Percentiles rank a stretch among this genome's conserved stretches.
phyloP scores from a whole-genome alignment of 2,797 vertebrate species.

The Philypnodon macrostomus region DNA sequence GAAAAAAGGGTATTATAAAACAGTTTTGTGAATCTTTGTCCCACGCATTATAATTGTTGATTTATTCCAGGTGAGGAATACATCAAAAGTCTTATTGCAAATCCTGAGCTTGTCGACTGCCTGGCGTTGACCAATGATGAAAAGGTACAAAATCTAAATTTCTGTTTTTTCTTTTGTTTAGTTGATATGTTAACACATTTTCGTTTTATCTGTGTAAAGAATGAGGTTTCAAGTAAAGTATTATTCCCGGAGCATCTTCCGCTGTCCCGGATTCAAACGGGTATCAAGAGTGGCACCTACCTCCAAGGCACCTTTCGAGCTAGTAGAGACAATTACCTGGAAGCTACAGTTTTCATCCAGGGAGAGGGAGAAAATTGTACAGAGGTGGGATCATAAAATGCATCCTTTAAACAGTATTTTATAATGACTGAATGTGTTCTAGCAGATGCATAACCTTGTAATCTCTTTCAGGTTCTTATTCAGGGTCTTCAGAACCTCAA shows the following conservation, averaged over 20 bases:
- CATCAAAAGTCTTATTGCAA: conserved; percentile 87
- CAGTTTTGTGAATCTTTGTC: neutral
- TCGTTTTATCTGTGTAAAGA: conserved; percentile 69
- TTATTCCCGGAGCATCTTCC: conserved; percentile 93
- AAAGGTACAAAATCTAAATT: conserved; percentile 68
- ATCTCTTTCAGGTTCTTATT: conserved; percentile 81
- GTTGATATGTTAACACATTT: no score
- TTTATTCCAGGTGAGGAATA: conserved; percentile 88
- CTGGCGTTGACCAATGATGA: conserved; percentile 88
- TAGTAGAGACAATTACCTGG: conserved; percentile 95
- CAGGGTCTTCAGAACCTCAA: conserved; percentile 93
- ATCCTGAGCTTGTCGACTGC: conserved; percentile 92
- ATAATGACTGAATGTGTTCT: neutral
- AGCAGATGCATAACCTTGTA: neutral
- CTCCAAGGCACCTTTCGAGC: conserved; percentile 92
- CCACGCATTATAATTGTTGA: neutral
- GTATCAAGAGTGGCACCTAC: conserved; percentile 88
- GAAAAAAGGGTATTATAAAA: conserved; percentile 3
- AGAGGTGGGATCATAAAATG: conserved; percentile 74
- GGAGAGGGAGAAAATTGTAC: conserved; percentile 84
- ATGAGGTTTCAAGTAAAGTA: conserved; percentile 84
- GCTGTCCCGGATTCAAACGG: conserved; percentile 89
- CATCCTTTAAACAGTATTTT: neutral
- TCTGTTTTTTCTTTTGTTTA: neutral
- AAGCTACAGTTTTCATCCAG: conserved; percentile 92